Conservation (phyloP, 2,888 invertebrate genomes). For the Tiphia femorata region DNA sequence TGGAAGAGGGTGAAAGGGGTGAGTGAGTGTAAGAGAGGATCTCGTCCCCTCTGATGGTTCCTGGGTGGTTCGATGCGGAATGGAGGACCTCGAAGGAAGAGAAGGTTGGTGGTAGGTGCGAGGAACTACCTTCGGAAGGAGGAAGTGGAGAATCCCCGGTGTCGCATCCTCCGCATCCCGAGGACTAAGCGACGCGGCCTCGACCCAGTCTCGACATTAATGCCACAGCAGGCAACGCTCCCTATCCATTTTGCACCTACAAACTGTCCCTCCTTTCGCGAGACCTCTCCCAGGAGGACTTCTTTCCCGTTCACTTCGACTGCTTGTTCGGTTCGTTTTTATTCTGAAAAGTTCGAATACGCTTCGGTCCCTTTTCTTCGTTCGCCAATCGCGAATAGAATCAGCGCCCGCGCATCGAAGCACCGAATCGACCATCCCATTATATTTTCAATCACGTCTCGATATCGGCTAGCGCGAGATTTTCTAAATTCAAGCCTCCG, state of each 20-base stretch:
- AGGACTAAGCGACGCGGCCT: constrained; percentile 39
- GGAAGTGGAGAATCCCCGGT: constrained; percentile 21
- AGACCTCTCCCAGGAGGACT: neutral
- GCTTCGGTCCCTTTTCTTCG: no score
- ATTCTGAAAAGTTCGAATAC: no score
- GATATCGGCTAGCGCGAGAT: neutral
- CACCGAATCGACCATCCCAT: constrained; percentile 20
- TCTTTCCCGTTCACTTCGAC: neutral
- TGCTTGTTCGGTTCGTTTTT: neutral
- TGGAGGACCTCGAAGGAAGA: constrained; percentile 13
- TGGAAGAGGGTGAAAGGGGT: constrained; percentile 7
- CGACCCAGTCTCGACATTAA: constrained; percentile 57
- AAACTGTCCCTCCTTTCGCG: constrained; percentile 5
- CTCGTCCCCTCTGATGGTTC: constrained; percentile 21
- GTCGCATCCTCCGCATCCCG: constrained; percentile 24
- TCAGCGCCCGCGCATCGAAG: constrained; percentile 22
- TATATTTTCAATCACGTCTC: constrained; percentile 37
- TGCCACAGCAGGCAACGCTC: constrained; percentile 54
- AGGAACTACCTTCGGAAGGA: no score
- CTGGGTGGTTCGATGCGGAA: constrained; percentile 33
- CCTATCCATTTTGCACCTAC: constrained; percentile 44
- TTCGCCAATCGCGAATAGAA: neutral
- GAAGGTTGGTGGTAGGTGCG: neutral
- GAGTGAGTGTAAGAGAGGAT: constrained; percentile 14
- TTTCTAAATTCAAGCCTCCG: neutral